A percentile compares a stretch with the other conserved stretches of the same genome.
These are phyloP conservation scores for Drosophila nr. perissopoda DNA, from an alignment of 2,888 invertebrate species.

Conservation along the genomic window DNA sequence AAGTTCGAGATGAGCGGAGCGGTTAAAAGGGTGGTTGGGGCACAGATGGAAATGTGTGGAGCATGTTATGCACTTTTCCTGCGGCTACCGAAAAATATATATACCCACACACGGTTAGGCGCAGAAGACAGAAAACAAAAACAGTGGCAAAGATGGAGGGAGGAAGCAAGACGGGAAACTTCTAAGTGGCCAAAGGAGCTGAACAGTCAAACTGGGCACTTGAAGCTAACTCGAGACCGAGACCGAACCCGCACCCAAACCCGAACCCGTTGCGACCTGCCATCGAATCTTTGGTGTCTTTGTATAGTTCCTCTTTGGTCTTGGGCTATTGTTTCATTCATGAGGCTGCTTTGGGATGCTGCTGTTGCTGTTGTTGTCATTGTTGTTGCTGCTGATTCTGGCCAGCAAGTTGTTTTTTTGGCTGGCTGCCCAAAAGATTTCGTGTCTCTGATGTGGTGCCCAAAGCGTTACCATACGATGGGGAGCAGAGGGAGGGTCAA, in stretches of 20 bases:
- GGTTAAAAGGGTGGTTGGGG: not conserved
- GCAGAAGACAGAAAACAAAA: conserved; percentile 19
- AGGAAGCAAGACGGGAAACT: conserved; percentile 29
- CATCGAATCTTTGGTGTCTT: conserved; percentile 22
- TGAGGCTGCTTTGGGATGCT: conserved; percentile 56
- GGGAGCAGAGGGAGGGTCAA: conserved; percentile 5
- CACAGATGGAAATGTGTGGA: conserved; percentile 23
- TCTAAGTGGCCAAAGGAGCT: conserved; percentile 68
- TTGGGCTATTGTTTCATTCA: conserved; percentile 75
- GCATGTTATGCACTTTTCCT: conserved; percentile 75
- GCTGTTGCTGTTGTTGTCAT: conserved; percentile 17
- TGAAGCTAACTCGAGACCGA: conserved; percentile 30
- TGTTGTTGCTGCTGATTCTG: conserved; percentile 25
- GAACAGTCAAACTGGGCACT: conserved; percentile 69
- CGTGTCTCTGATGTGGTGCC: conserved; percentile 53
- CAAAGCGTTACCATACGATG: conserved; percentile 29
- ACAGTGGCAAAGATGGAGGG: not conserved
- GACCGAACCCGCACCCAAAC: not conserved
- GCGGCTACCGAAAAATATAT: conserved; percentile 74
- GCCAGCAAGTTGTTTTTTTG: conserved; percentile 47
- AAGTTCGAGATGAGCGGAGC: conserved; percentile 12
- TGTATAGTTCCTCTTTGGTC: conserved; percentile 30
- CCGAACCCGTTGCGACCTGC: conserved; percentile 17
- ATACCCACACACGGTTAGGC: conserved; percentile 11
- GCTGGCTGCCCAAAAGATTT: conserved; percentile 48